These are phyloP conservation scores for Physella acuta DNA, from an alignment of 1,140 invertebrate species.

Conservation along the genomic window DNA sequence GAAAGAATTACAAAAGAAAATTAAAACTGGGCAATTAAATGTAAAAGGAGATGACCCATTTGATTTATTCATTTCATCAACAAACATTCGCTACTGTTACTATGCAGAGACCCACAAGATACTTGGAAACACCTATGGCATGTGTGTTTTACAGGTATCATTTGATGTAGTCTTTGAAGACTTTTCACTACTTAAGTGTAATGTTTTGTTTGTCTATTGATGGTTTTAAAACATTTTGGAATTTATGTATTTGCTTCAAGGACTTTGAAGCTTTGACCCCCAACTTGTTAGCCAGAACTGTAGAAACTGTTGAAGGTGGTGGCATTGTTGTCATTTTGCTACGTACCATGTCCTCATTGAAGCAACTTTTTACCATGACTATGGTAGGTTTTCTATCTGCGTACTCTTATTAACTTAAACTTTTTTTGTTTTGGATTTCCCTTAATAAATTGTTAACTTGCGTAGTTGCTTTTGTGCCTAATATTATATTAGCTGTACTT, in stretches of 20 bases:
- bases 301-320: constrained; percentile 98
- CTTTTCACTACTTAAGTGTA: background rate
- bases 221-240: too few relatives aligned
- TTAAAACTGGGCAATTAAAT: constrained; percentile 84
- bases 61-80: constrained; percentile 93
- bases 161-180: background rate
- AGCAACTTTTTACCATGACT: constrained; percentile 92
- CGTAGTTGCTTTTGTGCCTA: too few relatives aligned
- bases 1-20: constrained; percentile 83
- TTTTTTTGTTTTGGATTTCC: background rate
- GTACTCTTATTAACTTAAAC: background rate
- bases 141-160: constrained; percentile 87
- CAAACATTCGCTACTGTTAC: constrained; percentile 95
- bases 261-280: constrained; percentile 99
- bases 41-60: constrained; percentile 96
- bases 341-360: constrained; percentile 81
- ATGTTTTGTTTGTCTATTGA: too few relatives aligned
- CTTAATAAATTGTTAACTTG: too few relatives aligned
- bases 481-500: background rate
- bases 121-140: constrained; percentile 95
- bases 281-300: constrained; percentile 92
- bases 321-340: constrained; percentile 87
- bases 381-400: constrained; percentile 68
- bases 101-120: constrained; percentile 97
- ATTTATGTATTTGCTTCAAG: constrained; percentile 62